Percentiles rank a stretch among this genome's conserved stretches.
These are phyloP conservation scores for Orussus abietinus DNA, from an alignment of 1,140 invertebrate species.

Conservation along the genomic window DNA sequence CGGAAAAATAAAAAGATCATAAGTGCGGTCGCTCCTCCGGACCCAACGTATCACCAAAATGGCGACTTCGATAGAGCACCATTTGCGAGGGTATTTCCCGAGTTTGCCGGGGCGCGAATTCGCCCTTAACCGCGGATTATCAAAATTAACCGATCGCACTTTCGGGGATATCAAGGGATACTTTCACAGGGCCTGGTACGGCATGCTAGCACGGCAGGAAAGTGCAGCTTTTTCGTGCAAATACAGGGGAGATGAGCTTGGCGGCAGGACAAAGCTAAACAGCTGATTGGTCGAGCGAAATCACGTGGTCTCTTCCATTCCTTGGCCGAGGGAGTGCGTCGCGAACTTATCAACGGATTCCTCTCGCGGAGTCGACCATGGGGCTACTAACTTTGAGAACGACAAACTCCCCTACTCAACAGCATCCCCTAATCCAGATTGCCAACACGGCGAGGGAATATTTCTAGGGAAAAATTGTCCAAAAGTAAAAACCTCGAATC, in stretches of 20 bases:
- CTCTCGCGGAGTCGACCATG: too few relatives aligned
- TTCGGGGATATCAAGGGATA: constrained; percentile 16
- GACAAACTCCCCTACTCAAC: too few relatives aligned
- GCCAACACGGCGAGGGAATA: too few relatives aligned
- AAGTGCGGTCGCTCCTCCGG: constrained; percentile 39
- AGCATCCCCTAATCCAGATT: too few relatives aligned
- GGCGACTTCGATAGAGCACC: constrained; percentile 54
- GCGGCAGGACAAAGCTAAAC: constrained; percentile 59
- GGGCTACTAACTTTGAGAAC: too few relatives aligned
- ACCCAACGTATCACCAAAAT: constrained; percentile 54
- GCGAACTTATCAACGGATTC: too few relatives aligned
- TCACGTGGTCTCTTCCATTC: constrained; percentile 53
- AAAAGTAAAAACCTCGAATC: too few relatives aligned
- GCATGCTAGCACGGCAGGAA: constrained; percentile 34
- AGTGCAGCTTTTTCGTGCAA: constrained; percentile 53
- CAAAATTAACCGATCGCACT: constrained; percentile 24
- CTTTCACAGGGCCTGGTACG: constrained; percentile 12
- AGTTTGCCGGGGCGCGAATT: constrained; percentile 7
- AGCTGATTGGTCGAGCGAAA: constrained; percentile 53
- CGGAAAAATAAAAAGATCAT: constrained; percentile 42
- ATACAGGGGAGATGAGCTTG: constrained; percentile 55
- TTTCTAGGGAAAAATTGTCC: too few relatives aligned
- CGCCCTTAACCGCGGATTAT: constrained; percentile 2
- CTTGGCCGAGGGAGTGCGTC: too few relatives aligned
- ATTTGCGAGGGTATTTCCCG: constrained; percentile 40